Conservation (phyloP, 2,888 invertebrate genomes). For the Heliconius erato region DNA sequence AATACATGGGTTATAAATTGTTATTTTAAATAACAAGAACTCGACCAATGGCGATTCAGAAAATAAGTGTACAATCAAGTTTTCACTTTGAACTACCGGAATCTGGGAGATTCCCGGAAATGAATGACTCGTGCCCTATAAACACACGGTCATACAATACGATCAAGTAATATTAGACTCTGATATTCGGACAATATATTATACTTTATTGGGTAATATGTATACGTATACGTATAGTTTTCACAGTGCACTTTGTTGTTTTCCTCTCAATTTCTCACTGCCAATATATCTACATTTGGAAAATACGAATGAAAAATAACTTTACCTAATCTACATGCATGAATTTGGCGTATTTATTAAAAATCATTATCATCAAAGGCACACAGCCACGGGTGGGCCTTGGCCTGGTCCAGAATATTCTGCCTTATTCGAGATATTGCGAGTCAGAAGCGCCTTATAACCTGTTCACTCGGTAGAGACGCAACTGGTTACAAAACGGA, state of each 20-base stretch:
- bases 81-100: background rate
- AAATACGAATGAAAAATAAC: no score
- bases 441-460: no score
- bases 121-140: constrained; percentile 9
- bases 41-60: background rate
- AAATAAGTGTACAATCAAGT: constrained; percentile 3
- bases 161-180: background rate
- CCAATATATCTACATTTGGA: background rate
- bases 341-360: no score
- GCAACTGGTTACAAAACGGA: no score
- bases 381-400: no score
- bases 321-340: no score
- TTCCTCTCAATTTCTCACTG: background rate
- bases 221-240: background rate
- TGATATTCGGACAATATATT: background rate
- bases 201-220: background rate
- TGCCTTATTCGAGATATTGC: no score
- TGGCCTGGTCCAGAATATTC: no score
- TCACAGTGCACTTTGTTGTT: background rate
- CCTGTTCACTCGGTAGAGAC: no score
- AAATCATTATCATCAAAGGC: no score
- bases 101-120: background rate
- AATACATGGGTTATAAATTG: background rate
- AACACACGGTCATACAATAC: background rate
- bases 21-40: background rate